Base-by-base conservation (phyloP, 2,797 vertebrate species). In the Borostomias antarcticus region DNA sequence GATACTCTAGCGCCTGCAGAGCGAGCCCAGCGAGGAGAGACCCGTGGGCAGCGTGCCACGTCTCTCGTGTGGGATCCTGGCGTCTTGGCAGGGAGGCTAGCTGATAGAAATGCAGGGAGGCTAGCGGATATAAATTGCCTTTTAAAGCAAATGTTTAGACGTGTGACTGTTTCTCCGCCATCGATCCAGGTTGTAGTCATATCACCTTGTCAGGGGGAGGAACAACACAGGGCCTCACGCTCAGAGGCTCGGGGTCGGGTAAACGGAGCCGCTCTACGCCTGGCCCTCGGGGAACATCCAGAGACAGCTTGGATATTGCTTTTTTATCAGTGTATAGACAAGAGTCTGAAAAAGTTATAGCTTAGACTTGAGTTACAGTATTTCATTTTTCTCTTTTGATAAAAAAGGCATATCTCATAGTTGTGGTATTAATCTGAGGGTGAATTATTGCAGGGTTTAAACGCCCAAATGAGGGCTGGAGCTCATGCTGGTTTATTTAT, bases 121-220 rank as follows among this genome's bases (percentile, higher is more conserved):
- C 25, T 47, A 26, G 19, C n/a, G 28, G 59, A 45, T 71, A 75
- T 69, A 75, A 84, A 83, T 80, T 52, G 64, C 59, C 61, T 75
- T 68, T 83, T 73, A 83, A 82, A 84, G 75, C 75, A 81, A 86
- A 87, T 85, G 77, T 89, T 88, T 88, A 75, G 79, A 87, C 75
- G 75, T 70, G 72, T 23, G 75, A 69, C 66, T 75, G 70, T 61
- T 69, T 76, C 75, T 40, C 61, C 65, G 62, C 52, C 67, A 85
- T 83, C 74, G 79, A 80, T 85, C 69, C 59, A 43, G 28, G 56
- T 65, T 59, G 67, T 66, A 76, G 75, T 82, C 80, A 74, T 64
- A 63, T 52, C 62, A 58, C 74, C 69, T 67, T 70, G 51, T 73
- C 71, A 50, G 21, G 61, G 54, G 52, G 23, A 58, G 70, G 56